Evolutionary conservation across 2,888 invertebrate genomes (phyloP), one percentile per base, ranked within the genome.

Genomic region (Drosophila quinaria): DNA sequence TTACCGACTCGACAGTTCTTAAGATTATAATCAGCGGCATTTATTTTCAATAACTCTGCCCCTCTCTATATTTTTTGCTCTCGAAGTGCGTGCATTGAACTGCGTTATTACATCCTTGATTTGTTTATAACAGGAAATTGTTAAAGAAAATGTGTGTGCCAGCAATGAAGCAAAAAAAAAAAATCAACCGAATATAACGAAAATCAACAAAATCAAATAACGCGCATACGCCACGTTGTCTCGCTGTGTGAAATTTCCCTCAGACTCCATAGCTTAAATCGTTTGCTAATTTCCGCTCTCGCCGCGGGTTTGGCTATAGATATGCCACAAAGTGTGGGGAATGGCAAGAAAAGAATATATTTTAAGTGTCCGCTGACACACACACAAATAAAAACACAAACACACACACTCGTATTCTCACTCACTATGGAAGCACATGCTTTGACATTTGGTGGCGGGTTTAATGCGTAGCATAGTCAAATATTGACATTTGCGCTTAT

Each of bases 51-150:
- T 74, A 68, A 44, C 54, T 49, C n/a, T 55, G 15, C 35, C 31
- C 51, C 17, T 13, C 46, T 25, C 31, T 3, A 13, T 31, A 29
- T 39, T 49, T 49, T 66, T 62, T 37, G 31, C 41, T 25, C 29
- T 37, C 31, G 37, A 50, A 54, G 58, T 60, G 44, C 50, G 54
- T 62, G 81, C 90, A 88, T 84, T 85, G 87, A 89, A 68, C 88
- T 88, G 90, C 87, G 90, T 84, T 90, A 89, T 90, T 90, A 86
- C 89, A 90, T 89, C 89, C 90, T 78, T 82, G 78, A 90, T 89
- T 85, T 87, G 83, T 85, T 87, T 86, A 87, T 78, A 89, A 81
- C 76, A 73, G 86, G 86, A 87, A 87, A 87, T 87, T 89, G 81
- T 87, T 89, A 87, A 85, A 61, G 70, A 80, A 81, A 74, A 85